A percentile compares a stretch with the other conserved stretches of the same genome.
These are phyloP conservation scores for Ancistrus triradiatus DNA, from an alignment of 2,113 vertebrate genomes.

Conservation along the genomic window DNA sequence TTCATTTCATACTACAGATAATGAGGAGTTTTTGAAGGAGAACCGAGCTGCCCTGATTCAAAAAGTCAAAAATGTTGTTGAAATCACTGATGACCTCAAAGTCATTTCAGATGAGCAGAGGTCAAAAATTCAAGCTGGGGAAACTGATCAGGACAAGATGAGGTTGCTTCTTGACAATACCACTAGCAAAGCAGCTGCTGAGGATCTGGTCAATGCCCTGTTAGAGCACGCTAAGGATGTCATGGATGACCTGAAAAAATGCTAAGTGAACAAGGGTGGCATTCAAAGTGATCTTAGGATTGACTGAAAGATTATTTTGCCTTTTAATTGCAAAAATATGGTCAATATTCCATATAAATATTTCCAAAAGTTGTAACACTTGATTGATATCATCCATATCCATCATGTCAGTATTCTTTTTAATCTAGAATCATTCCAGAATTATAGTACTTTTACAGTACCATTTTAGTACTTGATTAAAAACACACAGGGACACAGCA, in stretches of 20 bases:
- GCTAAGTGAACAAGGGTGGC: not conserved
- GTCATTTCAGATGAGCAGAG: conserved; percentile 15
- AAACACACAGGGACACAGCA: no score
- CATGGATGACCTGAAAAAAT: conserved; percentile 29
- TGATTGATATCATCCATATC: no score
- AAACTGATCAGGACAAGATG: conserved; percentile 37
- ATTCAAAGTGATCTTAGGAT: no score
- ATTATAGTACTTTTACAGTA: no score
- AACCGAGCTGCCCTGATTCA: conserved; percentile 14
- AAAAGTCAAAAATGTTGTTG: conserved; percentile 28
- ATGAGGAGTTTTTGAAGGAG: conserved; percentile 19
- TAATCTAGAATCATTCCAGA: no score
- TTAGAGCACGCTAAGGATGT: conserved; percentile 5
- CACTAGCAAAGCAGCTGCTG: conserved; percentile 10
- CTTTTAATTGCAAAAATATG: no score
- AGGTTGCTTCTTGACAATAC: conserved; percentile 32
- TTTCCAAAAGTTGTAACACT: no score
- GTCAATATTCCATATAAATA: no score
- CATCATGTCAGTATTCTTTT: no score
- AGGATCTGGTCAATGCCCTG: conserved; percentile 33
- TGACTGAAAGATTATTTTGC: no score
- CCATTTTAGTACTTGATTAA: no score
- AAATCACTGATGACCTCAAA: conserved; percentile 35
- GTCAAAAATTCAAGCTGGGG: conserved; percentile 7
- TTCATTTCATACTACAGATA: conserved; percentile 27